Base-by-base conservation (phyloP, 2,797 vertebrate genomes). In the Pangasius djambal region DNA sequence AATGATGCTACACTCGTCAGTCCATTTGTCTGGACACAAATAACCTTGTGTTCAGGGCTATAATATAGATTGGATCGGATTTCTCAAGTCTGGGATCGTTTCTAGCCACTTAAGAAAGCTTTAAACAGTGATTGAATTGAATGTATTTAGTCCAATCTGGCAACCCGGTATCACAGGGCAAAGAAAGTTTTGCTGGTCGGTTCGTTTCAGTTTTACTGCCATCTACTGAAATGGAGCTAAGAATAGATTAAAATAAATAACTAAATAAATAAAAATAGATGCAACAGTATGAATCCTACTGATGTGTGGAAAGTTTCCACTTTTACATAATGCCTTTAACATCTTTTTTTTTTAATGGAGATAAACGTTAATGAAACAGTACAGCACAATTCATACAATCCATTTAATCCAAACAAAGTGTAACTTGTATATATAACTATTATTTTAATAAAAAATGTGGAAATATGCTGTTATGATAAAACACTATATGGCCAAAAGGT, bases 171-270 rank as follows among this genome's bases (percentile, higher is more conserved):
- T 28, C 3, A 1, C 37, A 28, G 6, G 25, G 37, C n/a, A 52
- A 59, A 25, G 22, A 59, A 83, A 83, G 82, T 85, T 79, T 50
- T 67, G 59, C 5, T n/a, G 86, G n/a, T 52, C 37, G 31, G 37
- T 31, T 79, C 12, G 9, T 34, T 50, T 22, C 10, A 6, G n/a
- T 79, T 44, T 65, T 59, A 85, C 37, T 87, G 85, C 87, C 88
- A 87, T 65, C 91, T 90, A 72, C 10, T 65, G 89, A 89, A 78
- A 10, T 6, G 88, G 89, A 90, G 89, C 34, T 78, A 55, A 52
- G 44, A n/a, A 15, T 25, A 40, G 6, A 44, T 44, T 44, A 25
- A 34, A 16, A 67, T 5, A 40, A 40, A 6, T 72, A 3, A 44
- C 10, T 22, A 50, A 10, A n/a, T n/a, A 6, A 37, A 70, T 37